Percentiles rank a stretch among this genome's conserved stretches.
Conservation (phyloP, 1,140 invertebrate genomes). For the Lepidurus arcticus region DNA sequence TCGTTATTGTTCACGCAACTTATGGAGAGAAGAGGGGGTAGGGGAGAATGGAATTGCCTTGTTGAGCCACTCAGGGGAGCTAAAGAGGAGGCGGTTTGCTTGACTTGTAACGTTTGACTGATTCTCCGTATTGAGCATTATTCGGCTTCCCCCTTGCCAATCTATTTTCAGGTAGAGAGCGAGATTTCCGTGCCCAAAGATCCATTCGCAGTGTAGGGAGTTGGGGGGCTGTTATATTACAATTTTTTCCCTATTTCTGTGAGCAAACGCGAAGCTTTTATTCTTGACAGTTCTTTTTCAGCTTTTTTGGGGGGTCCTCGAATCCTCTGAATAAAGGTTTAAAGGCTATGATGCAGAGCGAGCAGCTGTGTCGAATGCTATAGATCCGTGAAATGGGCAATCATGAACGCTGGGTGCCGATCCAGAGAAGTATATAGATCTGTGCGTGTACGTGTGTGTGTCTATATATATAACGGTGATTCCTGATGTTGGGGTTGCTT, state of each 20-base stretch:
- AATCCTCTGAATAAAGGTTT: constrained; percentile 9
- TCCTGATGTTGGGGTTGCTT: not conserved
- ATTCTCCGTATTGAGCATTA: not conserved
- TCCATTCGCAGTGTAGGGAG: not conserved
- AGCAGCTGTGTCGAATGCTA: constrained; percentile 17
- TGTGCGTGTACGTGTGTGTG: not conserved
- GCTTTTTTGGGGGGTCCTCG: not conserved
- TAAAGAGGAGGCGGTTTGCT: constrained; percentile 21
- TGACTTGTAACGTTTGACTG: constrained; percentile 18
- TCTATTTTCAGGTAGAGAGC: constrained; percentile 10
- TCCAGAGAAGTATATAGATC: not conserved
- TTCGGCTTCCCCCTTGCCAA: constrained; percentile 13
- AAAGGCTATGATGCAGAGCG: constrained; percentile 18
- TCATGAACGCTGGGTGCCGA: constrained; percentile 20
- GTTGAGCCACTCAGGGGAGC: constrained; percentile 3
- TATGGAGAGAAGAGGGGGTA: not conserved
- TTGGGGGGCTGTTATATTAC: not conserved
- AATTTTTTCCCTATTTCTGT: not conserved
- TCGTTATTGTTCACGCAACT: constrained; percentile 21
- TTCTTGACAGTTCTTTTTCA: not conserved
- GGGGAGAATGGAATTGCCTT: not conserved
- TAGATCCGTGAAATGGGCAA: constrained; percentile 21
- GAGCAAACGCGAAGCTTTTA: not conserved
- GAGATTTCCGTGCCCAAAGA: not conserved
- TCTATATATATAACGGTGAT: not conserved